Evolutionary conservation across 2,113 vertebrate species (phyloP), one percentile per base, ranked within the genome.

Genomic region (Marcusenius ussheri): DNA sequence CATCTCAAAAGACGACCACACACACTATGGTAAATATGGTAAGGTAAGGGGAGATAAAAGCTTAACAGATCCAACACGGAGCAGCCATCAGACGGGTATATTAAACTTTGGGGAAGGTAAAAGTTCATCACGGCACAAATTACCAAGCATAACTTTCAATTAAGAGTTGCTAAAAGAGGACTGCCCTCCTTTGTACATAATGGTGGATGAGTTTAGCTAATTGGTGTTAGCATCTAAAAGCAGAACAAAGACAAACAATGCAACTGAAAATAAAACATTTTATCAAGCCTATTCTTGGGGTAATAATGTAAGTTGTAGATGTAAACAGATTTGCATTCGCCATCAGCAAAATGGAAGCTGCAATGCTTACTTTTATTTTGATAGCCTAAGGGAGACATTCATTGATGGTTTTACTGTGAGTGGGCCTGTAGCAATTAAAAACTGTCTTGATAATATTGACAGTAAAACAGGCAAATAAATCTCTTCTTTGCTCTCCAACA

Each of bases 401-500:
- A 47, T 46, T 84, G 83, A 46, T 84, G 24, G 83, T 47, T 47
- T 84, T 84, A 83, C 83, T 84, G 83, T 47, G 42, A 84, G 19
- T 84, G 83, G 10, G 45, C 19, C 21, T 84, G 83, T 19, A 24
- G 19, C 39, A 84, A 46, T 84, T 84, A 47, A 84, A 84, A 84
- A 84, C 24, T 45, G 45, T n/a, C 35, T 84, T 84, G 42, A 84
- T 84, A 46, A 46, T 46, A 46, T 84, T 84, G 39, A n/a, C 83
- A 84, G 83, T 84, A 47, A 47, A 84, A 47, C 6, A 10, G 39
- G 39, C 21, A 46, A 47, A 45, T 84, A 24, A 80, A 80, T 84
- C 83, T 46, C 83, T 83, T 83, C 42, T 47, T 84, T 47, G 83
- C 42, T 84, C 83, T 84, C 83, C 35, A 42, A 80, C 74, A 80